Conservation (phyloP, 2,888 invertebrate species). For the Amphiduros pacificus region DNA sequence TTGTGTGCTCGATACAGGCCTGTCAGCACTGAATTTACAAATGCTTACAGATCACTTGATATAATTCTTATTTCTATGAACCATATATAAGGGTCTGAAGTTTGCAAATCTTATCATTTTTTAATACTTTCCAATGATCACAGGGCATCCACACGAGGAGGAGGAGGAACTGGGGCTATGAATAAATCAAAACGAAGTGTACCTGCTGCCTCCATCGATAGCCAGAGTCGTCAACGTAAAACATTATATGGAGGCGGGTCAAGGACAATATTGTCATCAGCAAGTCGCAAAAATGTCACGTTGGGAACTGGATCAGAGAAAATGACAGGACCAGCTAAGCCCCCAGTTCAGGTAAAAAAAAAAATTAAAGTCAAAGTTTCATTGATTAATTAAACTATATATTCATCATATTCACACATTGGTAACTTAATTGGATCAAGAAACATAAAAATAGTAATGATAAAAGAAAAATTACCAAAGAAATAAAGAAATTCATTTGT, state of each 20-base stretch:
- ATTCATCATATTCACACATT: neutral
- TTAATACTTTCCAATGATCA: neutral
- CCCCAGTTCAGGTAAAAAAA: conserved; percentile 12
- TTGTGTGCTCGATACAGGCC: no score
- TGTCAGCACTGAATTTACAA: no score
- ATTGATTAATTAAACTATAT: neutral
- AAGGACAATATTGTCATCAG: conserved; percentile 46
- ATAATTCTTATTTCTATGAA: no score
- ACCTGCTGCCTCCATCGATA: conserved; percentile 18
- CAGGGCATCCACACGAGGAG: neutral
- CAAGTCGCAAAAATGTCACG: conserved; percentile 38
- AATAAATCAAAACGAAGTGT: conserved; percentile 10
- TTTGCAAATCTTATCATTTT: no score
- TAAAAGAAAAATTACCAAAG: no score
- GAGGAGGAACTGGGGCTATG: neutral
- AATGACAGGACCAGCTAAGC: neutral
- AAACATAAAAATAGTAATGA: no score
- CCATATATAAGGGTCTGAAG: no score
- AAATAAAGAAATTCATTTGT: no score
- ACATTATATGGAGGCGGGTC: conserved; percentile 36
- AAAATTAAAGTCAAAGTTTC: neutral
- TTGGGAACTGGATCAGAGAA: conserved; percentile 22
- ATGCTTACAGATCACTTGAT: no score
- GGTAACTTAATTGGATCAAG: neutral
- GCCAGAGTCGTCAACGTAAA: conserved; percentile 16